Percentiles rank a stretch among this genome's conserved stretches.
phyloP scores from a whole-genome alignment of 2,113 vertebrate genomes.

The Menidia beryllina region DNA sequence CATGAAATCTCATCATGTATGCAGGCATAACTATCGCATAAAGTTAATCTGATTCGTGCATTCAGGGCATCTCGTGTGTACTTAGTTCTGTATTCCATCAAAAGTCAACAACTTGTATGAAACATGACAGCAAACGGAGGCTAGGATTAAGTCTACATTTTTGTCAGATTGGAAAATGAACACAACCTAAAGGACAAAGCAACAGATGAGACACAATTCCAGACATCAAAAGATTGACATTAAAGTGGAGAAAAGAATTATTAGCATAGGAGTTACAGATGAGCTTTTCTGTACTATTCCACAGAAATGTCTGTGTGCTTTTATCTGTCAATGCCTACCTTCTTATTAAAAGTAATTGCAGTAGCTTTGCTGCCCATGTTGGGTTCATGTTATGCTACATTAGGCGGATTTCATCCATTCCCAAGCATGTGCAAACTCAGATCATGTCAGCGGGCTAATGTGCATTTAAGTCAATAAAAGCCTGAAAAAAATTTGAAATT shows the following conservation, averaged over 20 bases:
- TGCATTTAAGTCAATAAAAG: slow-evolving; percentile 6
- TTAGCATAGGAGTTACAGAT: background rate
- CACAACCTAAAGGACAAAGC: background rate
- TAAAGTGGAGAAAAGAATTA: background rate
- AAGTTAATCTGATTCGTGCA: too few relatives aligned
- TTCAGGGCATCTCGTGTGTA: too few relatives aligned
- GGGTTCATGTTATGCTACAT: background rate
- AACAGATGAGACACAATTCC: background rate
- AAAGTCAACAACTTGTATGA: too few relatives aligned
- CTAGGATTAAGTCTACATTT: too few relatives aligned
- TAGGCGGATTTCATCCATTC: slow-evolving; percentile 28
- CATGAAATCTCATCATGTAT: too few relatives aligned
- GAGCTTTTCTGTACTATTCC: slow-evolving; percentile 12
- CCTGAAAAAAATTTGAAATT: background rate
- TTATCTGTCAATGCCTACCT: slow-evolving; percentile 31
- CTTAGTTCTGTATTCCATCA: too few relatives aligned
- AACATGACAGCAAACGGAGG: too few relatives aligned
- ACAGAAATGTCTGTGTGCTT: slow-evolving; percentile 8
- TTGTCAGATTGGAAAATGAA: slow-evolving; percentile 15
- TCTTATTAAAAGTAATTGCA: slow-evolving; percentile 35
- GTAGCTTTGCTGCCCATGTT: slow-evolving; percentile 19
- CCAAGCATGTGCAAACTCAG: slow-evolving; percentile 8
- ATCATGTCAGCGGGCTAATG: slow-evolving; percentile 2
- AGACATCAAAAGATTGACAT: slow-evolving; percentile 42
- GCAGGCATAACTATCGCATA: too few relatives aligned